phyloP scores from a whole-genome alignment of 1,140 invertebrate genomes.

The Rhyzopertha dominica region DNA sequence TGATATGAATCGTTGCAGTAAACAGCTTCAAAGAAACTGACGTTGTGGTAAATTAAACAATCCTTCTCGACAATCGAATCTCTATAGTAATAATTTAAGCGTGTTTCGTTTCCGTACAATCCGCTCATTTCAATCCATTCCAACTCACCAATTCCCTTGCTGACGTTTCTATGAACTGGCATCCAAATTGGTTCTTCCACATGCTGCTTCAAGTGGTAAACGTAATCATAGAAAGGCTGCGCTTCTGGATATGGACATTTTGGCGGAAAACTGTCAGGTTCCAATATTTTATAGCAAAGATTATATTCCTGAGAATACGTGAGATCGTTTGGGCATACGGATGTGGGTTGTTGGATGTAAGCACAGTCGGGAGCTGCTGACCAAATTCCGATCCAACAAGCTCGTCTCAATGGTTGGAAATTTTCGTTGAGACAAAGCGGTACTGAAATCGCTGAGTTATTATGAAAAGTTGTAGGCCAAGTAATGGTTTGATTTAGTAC shows the following conservation, averaged over 20 bases:
- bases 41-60: constrained; percentile 3
- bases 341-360: constrained; percentile 1
- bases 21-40: not conserved
- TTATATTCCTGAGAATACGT: not conserved
- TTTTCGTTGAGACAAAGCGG: constrained; percentile 2
- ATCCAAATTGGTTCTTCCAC: constrained; percentile 11
- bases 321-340: constrained; percentile 4
- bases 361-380: not conserved
- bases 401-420: not conserved
- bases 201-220: not conserved
- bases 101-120: not conserved
- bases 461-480: no score
- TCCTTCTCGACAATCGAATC: constrained; percentile 3
- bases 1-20: constrained; percentile 4
- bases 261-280: not conserved
- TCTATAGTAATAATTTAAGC: not conserved
- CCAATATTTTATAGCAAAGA: constrained; percentile 4
- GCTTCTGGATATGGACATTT: constrained; percentile 6
- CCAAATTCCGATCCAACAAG: not conserved
- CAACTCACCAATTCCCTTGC: constrained; percentile 5
- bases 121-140: constrained; percentile 5
- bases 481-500: no score
- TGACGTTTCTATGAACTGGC: constrained; percentile 5
- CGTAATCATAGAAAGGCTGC: constrained; percentile 5
- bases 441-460: no score